phyloP scores from a whole-genome alignment of 2,888 invertebrate species.

The Gymnoscelis rufifasciata region DNA sequence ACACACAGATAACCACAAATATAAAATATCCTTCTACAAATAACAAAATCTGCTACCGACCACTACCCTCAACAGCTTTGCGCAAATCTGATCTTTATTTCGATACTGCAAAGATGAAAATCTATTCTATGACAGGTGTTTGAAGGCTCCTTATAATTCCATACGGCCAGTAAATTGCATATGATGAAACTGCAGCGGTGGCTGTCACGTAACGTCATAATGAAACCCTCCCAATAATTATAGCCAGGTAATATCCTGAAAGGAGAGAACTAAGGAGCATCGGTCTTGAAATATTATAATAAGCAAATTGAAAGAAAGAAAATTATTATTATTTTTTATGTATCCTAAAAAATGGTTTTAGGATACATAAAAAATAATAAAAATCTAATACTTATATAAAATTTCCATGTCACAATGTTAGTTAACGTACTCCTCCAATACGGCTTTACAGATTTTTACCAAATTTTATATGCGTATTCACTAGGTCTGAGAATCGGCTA shows the following conservation, averaged over 20 bases:
- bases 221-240: conserved; percentile 67
- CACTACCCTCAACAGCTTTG: conserved; percentile 16
- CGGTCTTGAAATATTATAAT: too few relatives aligned
- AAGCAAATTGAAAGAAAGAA: too few relatives aligned
- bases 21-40: conserved; percentile 18
- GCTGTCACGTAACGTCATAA: conserved; percentile 69
- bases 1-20: too few relatives aligned
- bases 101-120: conserved; percentile 24
- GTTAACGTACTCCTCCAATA: too few relatives aligned
- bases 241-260: conserved; percentile 50
- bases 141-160: conserved; percentile 43
- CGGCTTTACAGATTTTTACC: too few relatives aligned
- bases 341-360: too few relatives aligned
- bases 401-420: too few relatives aligned
- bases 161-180: conserved; percentile 54
- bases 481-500: too few relatives aligned
- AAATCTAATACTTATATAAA: too few relatives aligned
- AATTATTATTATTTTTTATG: too few relatives aligned
- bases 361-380: too few relatives aligned
- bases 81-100: conserved; percentile 30
- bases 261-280: conserved; percentile 32
- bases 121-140: conserved; percentile 29
- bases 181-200: conserved; percentile 45
- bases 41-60: conserved; percentile 36
- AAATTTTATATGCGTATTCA: too few relatives aligned